Percentiles rank a stretch among this genome's conserved stretches.
Conservation (phyloP, 1,140 invertebrate species). For the Homarus americanus region DNA sequence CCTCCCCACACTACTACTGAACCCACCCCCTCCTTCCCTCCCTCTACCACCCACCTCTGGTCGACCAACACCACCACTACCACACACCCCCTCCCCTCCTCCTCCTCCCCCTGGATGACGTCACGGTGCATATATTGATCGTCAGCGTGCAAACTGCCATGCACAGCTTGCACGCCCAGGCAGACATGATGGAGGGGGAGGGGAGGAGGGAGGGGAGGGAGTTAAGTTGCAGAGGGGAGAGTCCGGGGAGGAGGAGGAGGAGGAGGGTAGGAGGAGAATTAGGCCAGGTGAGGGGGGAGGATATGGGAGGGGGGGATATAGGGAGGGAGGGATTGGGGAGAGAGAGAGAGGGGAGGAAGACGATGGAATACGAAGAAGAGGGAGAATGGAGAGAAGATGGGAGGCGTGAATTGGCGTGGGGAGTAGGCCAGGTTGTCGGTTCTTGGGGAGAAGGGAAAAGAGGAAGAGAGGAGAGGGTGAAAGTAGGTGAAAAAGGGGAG, state of each 20-base stretch:
- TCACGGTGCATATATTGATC: constrained; percentile 65
- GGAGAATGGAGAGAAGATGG: neutral
- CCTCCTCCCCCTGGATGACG: constrained; percentile 27
- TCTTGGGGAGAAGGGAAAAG: neutral
- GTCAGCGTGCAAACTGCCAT: constrained; percentile 54
- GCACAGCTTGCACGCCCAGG: constrained; percentile 56
- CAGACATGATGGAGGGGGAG: constrained; percentile 13
- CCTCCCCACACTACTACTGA: neutral
- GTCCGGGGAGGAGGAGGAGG: constrained; percentile 30
- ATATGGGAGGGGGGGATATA: neutral
- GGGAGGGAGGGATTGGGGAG: neutral
- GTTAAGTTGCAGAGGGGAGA: neutral
- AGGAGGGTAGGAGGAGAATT: constrained; percentile 19
- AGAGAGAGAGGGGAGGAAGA: neutral
- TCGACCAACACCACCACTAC: neutral
- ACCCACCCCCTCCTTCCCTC: neutral
- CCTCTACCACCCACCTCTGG: constrained; percentile 14
- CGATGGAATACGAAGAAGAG: neutral
- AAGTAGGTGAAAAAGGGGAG: neutral
- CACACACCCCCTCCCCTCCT: neutral
- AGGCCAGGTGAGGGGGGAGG: neutral
- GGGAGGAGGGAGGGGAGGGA: neutral
- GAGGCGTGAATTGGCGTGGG: neutral
- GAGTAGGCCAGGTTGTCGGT: neutral
- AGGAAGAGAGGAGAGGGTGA: neutral